Base-by-base conservation (phyloP, 2,113 vertebrate species). In the Rynchops niger region DNA sequence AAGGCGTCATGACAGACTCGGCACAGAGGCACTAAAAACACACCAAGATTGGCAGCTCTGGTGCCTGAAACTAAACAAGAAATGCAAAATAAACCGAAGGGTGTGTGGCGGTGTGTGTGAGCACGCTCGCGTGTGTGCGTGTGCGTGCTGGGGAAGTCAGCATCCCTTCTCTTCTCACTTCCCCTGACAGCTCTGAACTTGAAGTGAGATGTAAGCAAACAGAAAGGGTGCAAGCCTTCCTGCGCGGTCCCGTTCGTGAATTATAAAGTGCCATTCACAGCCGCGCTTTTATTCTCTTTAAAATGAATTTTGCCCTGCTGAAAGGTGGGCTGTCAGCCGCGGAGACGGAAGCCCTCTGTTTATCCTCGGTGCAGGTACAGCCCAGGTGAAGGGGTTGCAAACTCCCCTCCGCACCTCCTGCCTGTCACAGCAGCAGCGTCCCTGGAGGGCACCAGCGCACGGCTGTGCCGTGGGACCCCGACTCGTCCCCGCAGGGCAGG, bases 31-130 rank as follows among this genome's bases (percentile, higher is more conserved):
- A 83, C 88, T 3, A 3, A 91, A 91, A 92, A 29, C 74, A 55
- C 22, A 2, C 12, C 0, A 34, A 94, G 95, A 97, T 90, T 96
- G 95, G 93, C 97, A 97, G 93, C 95, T 95, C 82, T 4, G 14
- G 72, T 30, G 89, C 67, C 69, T 34, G 67, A 34, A 88, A 90
- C 69, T 59, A 82, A 95, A 90, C 82, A 72, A 92, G 92, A 62
- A 61, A 11, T 47, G 71, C 14, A 26, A 72, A 90, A 66, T 36
- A 71, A 36, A 76, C 10, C 3, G n/a, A 21, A 34, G 77, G 74
- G 74, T 21, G 86, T 81, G 79, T 0, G 30, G 18, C 1, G 9
- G 78, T 5, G 65, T 61, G 72, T 34, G 88, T 17, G 62, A 43
- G 90, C 43, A 62, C 1, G 3, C 67, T 32, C 3, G 58, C 1